These are phyloP conservation scores for Liposcelis brunnea DNA, from an alignment of 2,888 invertebrate genomes.

Conservation along the genomic window DNA sequence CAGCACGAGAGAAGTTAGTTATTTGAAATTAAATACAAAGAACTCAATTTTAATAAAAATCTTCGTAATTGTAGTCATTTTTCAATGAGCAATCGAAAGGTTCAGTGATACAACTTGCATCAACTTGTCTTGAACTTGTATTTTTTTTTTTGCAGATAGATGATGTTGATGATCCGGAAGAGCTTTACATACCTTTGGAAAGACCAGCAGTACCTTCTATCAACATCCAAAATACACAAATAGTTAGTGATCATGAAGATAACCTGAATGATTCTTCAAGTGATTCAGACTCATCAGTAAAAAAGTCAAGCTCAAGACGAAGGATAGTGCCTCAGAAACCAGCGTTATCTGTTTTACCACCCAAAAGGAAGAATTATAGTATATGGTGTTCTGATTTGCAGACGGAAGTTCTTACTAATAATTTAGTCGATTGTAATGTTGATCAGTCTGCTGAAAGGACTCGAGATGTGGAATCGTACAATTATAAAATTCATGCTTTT, in stretches of 20 bases:
- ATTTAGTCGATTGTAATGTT: slow-evolving; percentile 61
- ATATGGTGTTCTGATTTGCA: slow-evolving; percentile 56
- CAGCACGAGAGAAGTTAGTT: no score
- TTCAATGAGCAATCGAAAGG: no score
- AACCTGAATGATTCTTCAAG: slow-evolving; percentile 31
- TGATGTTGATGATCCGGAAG: slow-evolving; percentile 30
- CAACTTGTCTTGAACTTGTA: no score
- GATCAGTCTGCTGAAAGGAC: slow-evolving; percentile 43
- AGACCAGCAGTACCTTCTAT: slow-evolving; percentile 29
- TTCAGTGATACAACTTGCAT: no score
- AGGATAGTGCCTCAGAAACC: slow-evolving; percentile 20
- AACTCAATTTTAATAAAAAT: no score
- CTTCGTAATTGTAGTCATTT: no score
- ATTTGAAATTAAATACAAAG: no score
- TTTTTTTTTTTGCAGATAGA: slow-evolving; percentile 7
- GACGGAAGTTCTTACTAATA: slow-evolving; percentile 63
- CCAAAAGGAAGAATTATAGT: slow-evolving; percentile 52
- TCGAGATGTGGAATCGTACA: slow-evolving; percentile 57
- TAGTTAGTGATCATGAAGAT: slow-evolving; percentile 26
- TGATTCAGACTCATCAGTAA: slow-evolving; percentile 23
- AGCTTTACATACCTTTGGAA: slow-evolving; percentile 37
- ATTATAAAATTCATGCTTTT: slow-evolving; percentile 28
- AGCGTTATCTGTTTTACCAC: slow-evolving; percentile 23
- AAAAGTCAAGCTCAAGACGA: slow-evolving; percentile 30
- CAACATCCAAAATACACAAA: not conserved